Conservation (phyloP, 2,797 vertebrate genomes). For the Alcedo atthis region DNA sequence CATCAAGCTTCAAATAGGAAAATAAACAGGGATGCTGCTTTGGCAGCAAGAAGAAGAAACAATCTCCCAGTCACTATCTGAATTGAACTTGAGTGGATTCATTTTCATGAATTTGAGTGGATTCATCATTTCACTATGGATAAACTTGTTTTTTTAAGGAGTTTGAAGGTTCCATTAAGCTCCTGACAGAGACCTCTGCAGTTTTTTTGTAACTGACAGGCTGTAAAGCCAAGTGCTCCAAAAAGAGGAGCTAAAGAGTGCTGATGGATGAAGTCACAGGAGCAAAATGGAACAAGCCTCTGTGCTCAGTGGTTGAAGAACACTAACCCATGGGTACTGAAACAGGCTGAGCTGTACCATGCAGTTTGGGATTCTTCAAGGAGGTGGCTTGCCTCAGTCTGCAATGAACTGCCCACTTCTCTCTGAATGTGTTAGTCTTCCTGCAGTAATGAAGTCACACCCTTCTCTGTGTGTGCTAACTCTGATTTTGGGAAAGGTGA, state of each 20-base stretch:
- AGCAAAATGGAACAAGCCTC: background rate
- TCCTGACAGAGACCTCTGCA: background rate
- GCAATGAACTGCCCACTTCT: background rate
- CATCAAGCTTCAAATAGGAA: too few species aligned
- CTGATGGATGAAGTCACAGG: background rate
- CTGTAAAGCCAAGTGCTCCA: background rate
- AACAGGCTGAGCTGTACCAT: background rate
- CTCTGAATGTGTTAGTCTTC: background rate
- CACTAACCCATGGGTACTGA: too few species aligned
- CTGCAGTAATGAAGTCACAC: background rate
- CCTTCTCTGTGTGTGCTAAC: background rate
- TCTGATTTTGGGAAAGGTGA: background rate
- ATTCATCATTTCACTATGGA: background rate
- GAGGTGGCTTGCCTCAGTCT: background rate
- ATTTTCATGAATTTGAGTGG: too few species aligned
- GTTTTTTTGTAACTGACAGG: background rate
- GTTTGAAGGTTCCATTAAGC: background rate
- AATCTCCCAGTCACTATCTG: too few species aligned
- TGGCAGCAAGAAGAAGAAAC: too few species aligned
- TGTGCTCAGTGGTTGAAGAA: background rate
- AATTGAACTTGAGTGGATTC: too few species aligned
- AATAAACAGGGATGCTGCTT: too few species aligned
- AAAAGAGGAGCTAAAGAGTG: background rate
- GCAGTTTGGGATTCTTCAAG: background rate
- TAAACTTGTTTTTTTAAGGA: background rate